Base-by-base conservation (phyloP, 2,797 vertebrate genomes). In the Glossophaga mutica region DNA sequence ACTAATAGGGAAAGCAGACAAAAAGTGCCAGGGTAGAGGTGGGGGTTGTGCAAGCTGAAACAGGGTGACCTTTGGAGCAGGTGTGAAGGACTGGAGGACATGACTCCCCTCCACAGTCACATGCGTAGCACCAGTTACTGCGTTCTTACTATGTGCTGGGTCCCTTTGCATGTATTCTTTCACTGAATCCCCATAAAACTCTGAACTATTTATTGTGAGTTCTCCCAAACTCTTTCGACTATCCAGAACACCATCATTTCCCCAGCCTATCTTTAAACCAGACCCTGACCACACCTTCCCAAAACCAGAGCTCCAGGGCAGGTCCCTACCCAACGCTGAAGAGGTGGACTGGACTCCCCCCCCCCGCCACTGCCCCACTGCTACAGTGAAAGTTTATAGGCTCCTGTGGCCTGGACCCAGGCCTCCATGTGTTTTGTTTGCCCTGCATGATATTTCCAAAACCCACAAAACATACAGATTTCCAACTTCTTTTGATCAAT, bases 401-500 rank as follows among this genome's bases (percentile, higher is more conserved):
- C 55, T 87, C 90, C 71, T 5, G 3, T 7, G 52, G 71, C 34
- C 68, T 5, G 0, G 59, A 76, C 87, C 48, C 4, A 3, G 76
- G 37, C 73, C 65, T 85, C 22, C 1, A 0, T 67, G 1, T 94
- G 1, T 95, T 96, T 94, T 94, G 55, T 93, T 96, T 97, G 92
- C 83, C 92, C 48, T 26, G 14, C 4, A 19, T 16, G 15, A 82
- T 96, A 59, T 95, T 97, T 96, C 88, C 44, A 91, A 92, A 97
- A 82, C 37, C 67, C 52, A 84, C 1, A 3, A 83, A 94, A 93
- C 95, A 91, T 62, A 95, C 0, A 42, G 42, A 59, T 95, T 97
- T 96, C 94, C 59, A 90, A 95, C 71, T 91, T 84, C 96, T 97
- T 97, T 96, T 95, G 96, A 97, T 96, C 83, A 86, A 46, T 87